Evolutionary conservation across 1,140 invertebrate genomes (phyloP).

Genomic region (Zaprionus kolodkinae): DNA sequence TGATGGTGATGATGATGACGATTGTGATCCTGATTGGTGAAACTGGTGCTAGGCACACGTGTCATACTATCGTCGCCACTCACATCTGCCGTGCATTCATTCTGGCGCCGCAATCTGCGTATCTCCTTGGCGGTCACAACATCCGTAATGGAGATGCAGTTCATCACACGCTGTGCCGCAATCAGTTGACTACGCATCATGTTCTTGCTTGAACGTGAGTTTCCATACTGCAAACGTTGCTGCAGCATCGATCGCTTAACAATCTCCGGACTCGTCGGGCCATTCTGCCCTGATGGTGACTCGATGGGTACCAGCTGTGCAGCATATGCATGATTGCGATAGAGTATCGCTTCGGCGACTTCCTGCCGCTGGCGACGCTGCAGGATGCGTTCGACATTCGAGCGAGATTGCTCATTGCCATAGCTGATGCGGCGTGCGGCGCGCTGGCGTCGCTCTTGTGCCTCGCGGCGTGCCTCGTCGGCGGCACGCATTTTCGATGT

Average conservation of each 20-base stretch:
- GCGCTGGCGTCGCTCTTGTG: slow-evolving; percentile 54
- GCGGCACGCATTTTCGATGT: slow-evolving; percentile 56
- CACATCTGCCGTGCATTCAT: neutral
- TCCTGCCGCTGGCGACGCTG: slow-evolving; percentile 29
- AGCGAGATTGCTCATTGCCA: slow-evolving; percentile 67
- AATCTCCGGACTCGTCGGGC: slow-evolving; percentile 23
- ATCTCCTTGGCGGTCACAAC: neutral
- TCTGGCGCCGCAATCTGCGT: neutral
- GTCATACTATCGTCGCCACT: neutral
- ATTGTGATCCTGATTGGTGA: no score
- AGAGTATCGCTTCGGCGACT: neutral
- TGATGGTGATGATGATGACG: neutral
- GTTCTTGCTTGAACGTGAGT: slow-evolving; percentile 47
- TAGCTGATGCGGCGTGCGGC: slow-evolving; percentile 71
- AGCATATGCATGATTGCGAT: neutral
- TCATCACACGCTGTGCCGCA: slow-evolving; percentile 19
- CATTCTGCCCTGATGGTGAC: neutral
- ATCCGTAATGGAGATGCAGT: slow-evolving; percentile 5
- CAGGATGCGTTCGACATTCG: slow-evolving; percentile 60
- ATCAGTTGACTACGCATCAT: slow-evolving; percentile 35
- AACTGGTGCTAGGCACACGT: neutral
- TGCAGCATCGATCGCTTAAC: slow-evolving; percentile 43
- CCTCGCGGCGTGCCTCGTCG: slow-evolving; percentile 42
- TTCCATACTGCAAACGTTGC: slow-evolving; percentile 52
- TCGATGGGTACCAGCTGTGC: neutral